A percentile compares a stretch with the other conserved stretches of the same genome.
phyloP scores from a whole-genome alignment of 2,797 vertebrate genomes.

The Anguilla marmorata region DNA sequence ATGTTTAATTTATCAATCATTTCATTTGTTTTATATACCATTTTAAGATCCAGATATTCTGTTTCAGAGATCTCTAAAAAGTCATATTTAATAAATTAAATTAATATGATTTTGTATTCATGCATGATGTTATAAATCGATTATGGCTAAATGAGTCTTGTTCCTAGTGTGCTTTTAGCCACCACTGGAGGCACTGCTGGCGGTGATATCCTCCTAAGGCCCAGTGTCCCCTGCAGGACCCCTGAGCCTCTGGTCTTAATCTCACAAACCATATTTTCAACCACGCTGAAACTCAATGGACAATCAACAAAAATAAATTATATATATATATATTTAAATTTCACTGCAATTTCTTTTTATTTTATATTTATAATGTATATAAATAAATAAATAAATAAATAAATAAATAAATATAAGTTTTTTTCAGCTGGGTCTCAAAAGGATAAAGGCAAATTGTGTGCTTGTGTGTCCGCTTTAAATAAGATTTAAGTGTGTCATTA shows the following conservation, averaged over 20 bases:
- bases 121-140: neutral
- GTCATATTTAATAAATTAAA: neutral
- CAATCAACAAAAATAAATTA: too few relatives aligned
- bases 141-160: neutral
- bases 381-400: too few relatives aligned
- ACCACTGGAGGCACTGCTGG: neutral
- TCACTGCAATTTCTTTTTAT: neutral
- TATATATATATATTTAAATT: too few relatives aligned
- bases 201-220: neutral
- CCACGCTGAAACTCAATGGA: too few relatives aligned
- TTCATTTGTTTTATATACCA: neutral
- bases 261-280: too few relatives aligned
- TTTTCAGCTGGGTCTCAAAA: neutral
- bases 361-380: neutral
- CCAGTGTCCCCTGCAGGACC: too few relatives aligned
- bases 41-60: neutral
- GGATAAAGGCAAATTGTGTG: neutral
- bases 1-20: neutral
- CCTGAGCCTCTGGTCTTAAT: too few relatives aligned
- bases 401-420: neutral
- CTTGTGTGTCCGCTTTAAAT: neutral
- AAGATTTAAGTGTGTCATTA: neutral
- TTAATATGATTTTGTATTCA: neutral
- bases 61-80: neutral
- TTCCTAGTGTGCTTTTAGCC: neutral